phyloP scores from a whole-genome alignment of 2,113 vertebrate species.

The Thomomys bottae region DNA sequence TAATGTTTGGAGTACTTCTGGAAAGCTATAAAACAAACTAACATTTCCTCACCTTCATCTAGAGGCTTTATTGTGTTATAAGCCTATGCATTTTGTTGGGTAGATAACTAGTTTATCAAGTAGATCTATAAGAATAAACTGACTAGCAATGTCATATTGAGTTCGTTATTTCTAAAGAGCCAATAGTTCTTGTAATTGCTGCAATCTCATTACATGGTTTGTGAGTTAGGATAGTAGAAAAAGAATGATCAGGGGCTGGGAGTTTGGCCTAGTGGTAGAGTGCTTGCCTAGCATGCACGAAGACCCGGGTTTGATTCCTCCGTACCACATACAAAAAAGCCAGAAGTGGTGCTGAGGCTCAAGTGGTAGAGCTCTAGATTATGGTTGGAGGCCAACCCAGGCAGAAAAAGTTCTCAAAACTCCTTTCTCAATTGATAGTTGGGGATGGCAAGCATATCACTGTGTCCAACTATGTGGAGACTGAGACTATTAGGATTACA shows the following conservation, averaged over 20 bases:
- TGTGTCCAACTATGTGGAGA: no score
- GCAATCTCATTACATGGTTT: background rate
- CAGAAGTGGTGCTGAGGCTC: no score
- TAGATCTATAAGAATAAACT: background rate
- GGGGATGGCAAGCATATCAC: no score
- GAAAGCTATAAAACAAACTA: background rate
- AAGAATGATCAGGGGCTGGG: background rate
- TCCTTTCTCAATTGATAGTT: no score
- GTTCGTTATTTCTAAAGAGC: background rate
- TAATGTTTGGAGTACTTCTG: background rate
- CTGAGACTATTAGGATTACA: no score
- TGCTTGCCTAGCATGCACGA: no score
- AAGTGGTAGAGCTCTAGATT: no score
- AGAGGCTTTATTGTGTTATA: background rate
- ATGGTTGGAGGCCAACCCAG: no score
- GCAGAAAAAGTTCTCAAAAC: no score
- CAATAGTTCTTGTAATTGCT: background rate
- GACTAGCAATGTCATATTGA: background rate
- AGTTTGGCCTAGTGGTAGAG: no score
- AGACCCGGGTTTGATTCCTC: no score
- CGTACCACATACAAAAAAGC: no score
- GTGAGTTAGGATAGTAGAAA: background rate
- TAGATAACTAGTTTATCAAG: slow-evolving; percentile 23
- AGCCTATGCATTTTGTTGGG: slow-evolving; percentile 4
- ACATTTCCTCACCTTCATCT: background rate